phyloP scores from a whole-genome alignment of 2,113 vertebrate species.

The Martes martes region DNA sequence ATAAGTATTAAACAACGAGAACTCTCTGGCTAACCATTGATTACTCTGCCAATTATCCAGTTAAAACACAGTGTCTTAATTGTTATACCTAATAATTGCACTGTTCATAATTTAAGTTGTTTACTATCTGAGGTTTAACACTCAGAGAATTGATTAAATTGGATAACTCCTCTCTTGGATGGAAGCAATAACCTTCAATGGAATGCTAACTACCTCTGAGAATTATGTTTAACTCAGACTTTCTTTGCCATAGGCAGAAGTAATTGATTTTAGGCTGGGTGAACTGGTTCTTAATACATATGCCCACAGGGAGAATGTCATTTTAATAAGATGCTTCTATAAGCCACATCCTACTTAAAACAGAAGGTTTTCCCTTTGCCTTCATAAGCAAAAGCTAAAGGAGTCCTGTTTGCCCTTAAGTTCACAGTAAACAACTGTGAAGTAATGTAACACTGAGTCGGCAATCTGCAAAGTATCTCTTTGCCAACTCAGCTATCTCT shows the following conservation, averaged over 20 bases:
- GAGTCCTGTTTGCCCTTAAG: background rate
- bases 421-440: slow-evolving; percentile 29
- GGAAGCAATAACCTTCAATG: slow-evolving; percentile 62
- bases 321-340: slow-evolving; percentile 73
- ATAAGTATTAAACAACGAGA: background rate
- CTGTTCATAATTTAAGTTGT: slow-evolving; percentile 58
- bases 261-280: slow-evolving; percentile 75
- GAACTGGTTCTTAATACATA: slow-evolving; percentile 69
- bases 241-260: slow-evolving; percentile 70
- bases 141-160: slow-evolving; percentile 70
- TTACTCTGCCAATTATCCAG: slow-evolving; percentile 49
- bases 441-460: background rate
- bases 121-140: slow-evolving; percentile 56
- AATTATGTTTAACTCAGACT: slow-evolving; percentile 65
- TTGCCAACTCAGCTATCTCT: slow-evolving; percentile 33
- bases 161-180: slow-evolving; percentile 59
- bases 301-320: slow-evolving; percentile 57
- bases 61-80: slow-evolving; percentile 55
- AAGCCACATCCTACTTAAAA: slow-evolving; percentile 51
- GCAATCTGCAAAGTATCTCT: background rate
- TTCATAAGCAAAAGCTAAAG: slow-evolving; percentile 51
- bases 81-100: slow-evolving; percentile 66
- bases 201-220: slow-evolving; percentile 74
- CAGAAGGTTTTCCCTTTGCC: slow-evolving; percentile 38
- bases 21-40: slow-evolving; percentile 35